phyloP scores from a whole-genome alignment of 92 coral and sea anemone species.

The Metridium senile region DNA sequence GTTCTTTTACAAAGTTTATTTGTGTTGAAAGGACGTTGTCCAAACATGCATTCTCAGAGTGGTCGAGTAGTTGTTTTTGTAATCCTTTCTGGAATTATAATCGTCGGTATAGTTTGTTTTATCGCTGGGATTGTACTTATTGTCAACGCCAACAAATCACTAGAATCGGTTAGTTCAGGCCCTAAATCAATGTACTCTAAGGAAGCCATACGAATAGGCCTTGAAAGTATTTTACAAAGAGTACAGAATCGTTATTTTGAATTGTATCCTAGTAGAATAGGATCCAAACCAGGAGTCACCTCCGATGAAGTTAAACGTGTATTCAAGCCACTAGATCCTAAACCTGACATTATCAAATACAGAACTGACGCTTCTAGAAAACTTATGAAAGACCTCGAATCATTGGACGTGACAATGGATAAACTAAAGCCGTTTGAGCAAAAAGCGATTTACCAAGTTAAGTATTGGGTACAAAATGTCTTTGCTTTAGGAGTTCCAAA shows the following conservation, averaged over 20 bases:
- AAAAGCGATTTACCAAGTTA: slow-evolving; percentile 45
- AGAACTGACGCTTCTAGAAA: slow-evolving; percentile 46
- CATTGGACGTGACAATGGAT: slow-evolving; percentile 27
- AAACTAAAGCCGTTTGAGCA: slow-evolving; percentile 54
- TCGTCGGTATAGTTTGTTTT: background rate
- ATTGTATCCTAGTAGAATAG: slow-evolving; percentile 62
- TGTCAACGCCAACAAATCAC: background rate
- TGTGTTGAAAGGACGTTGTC: background rate
- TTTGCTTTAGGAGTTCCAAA: slow-evolving; percentile 62
- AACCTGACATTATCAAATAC: slow-evolving; percentile 42
- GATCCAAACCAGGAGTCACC: slow-evolving; percentile 44
- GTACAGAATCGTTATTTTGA: slow-evolving; percentile 56
- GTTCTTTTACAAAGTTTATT: too few species aligned
- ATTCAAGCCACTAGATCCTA: slow-evolving; percentile 52
- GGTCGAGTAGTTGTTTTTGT: background rate
- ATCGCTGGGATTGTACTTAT: background rate
- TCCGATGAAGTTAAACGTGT: slow-evolving; percentile 37
- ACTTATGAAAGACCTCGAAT: slow-evolving; percentile 37
- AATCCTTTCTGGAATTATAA: background rate
- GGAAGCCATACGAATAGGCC: slow-evolving; percentile 66
- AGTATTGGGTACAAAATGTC: slow-evolving; percentile 58
- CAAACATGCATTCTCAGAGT: background rate
- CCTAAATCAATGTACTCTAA: slow-evolving; percentile 45
- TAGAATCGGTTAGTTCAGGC: background rate
- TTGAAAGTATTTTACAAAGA: slow-evolving; percentile 51